Evolutionary conservation across 2,797 vertebrate species (phyloP).

Genomic region (Meriones psammophilus): DNA sequence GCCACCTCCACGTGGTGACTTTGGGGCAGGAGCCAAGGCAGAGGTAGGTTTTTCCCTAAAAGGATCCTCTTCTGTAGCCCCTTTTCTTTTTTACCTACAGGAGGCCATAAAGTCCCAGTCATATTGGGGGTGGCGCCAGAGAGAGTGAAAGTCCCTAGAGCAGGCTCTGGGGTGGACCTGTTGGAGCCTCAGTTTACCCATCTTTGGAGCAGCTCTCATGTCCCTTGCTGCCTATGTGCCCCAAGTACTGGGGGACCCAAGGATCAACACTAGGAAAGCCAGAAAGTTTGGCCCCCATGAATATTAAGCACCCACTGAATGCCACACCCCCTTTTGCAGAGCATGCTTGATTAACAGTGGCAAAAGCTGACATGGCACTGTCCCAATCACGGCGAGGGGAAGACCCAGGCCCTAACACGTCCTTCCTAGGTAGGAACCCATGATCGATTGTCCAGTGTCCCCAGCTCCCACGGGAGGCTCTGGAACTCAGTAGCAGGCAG

Average conservation of each 20-base stretch:
- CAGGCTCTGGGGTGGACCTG: not conserved
- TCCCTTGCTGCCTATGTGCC: rapidly evolving
- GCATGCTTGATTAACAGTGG: not conserved
- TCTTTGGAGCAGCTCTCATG: not conserved
- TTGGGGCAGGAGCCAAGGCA: not conserved
- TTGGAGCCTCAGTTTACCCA: not conserved
- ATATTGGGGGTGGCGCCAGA: not conserved
- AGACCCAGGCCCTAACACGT: not conserved
- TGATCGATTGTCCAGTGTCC: not conserved
- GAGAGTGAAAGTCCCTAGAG: not conserved
- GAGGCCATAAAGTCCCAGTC: not conserved
- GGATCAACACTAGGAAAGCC: not conserved
- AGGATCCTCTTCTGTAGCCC: too few relatives aligned
- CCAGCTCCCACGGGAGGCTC: not conserved
- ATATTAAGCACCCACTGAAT: not conserved
- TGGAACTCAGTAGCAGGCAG: not conserved
- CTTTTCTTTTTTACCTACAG: not conserved
- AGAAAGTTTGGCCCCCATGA: not conserved
- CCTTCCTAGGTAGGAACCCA: not conserved
- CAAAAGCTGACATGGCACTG: not conserved
- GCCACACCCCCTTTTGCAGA: not conserved
- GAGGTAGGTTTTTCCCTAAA: not conserved
- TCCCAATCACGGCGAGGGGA: not conserved
- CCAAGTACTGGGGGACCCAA: rapidly evolving
- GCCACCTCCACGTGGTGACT: not conserved